These are phyloP conservation scores for Hermatobates lingyangjiaoensis DNA, from an alignment of 1,140 invertebrate genomes.

Conservation along the genomic window DNA sequence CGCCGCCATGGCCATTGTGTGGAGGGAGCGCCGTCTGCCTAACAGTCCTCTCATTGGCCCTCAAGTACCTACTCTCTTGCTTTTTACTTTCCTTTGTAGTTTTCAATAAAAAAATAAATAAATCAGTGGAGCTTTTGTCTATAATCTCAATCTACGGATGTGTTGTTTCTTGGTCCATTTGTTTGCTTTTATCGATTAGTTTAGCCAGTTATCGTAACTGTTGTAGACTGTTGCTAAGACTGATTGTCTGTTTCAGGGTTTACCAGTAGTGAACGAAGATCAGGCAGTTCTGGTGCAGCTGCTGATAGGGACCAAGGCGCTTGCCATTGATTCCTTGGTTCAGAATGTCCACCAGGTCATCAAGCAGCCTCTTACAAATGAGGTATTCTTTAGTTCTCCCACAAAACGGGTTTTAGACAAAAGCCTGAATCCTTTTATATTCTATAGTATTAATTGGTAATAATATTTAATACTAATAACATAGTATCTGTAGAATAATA, in stretches of 20 bases:
- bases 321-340: constrained; percentile 72
- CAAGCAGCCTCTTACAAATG: constrained; percentile 52
- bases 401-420: constrained; percentile 32
- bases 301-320: constrained; percentile 58
- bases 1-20: constrained; percentile 69
- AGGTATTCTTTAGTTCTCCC: constrained; percentile 20
- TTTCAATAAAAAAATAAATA: no score
- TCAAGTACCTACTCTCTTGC: no score
- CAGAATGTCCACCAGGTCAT: constrained; percentile 65
- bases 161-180: no score
- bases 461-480: no score
- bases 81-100: no score
- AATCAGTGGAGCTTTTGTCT: no score
- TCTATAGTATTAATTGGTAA: no score
- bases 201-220: not conserved
- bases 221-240: not conserved
- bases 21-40: constrained; percentile 48
- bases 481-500: no score
- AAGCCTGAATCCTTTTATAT: no score
- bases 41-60: constrained; percentile 4
- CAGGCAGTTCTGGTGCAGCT: constrained; percentile 62
- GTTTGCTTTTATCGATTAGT: no score
- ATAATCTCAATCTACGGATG: no score
- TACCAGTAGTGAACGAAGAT: constrained; percentile 44
- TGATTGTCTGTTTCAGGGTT: constrained; percentile 26